Evolutionary conservation across 92 coral and sea anemone species (phyloP).

Genomic region (Actinostola sp.): DNA sequence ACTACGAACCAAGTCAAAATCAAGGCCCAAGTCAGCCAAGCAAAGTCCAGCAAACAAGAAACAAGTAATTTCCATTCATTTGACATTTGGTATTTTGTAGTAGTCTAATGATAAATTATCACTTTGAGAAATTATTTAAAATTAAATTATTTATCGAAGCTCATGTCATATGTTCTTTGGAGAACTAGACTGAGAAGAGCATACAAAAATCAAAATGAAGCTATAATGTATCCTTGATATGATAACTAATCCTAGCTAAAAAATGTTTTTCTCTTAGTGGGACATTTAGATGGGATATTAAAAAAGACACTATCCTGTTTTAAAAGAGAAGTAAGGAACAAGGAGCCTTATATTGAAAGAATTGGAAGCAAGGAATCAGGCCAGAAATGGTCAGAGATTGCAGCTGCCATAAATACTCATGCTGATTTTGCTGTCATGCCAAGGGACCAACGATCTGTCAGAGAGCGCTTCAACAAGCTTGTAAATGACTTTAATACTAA

Average conservation of each 20-base stretch:
- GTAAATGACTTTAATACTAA: constrained; percentile 34
- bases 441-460: constrained; percentile 30
- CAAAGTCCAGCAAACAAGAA: no score
- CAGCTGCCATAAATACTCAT: neutral
- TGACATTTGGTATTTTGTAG: neutral
- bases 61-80: neutral
- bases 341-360: constrained; percentile 33
- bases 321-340: constrained; percentile 43
- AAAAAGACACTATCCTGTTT: constrained; percentile 32
- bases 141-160: no score
- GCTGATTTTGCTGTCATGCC: constrained; percentile 11
- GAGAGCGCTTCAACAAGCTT: constrained; percentile 38
- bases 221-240: constrained; percentile 1
- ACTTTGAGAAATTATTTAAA: neutral
- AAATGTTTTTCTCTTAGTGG: constrained; percentile 2
- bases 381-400: constrained; percentile 45
- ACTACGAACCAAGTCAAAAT: neutral
- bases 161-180: no score
- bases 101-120: neutral
- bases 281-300: constrained; percentile 10
- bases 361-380: constrained; percentile 49
- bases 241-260: neutral
- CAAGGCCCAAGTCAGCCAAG: no score
- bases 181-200: no score
- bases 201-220: neutral